Evolutionary conservation across 2,888 invertebrate genomes (phyloP), one percentile per base, ranked within the genome.

Genomic region (Cephus pygmeus): DNA sequence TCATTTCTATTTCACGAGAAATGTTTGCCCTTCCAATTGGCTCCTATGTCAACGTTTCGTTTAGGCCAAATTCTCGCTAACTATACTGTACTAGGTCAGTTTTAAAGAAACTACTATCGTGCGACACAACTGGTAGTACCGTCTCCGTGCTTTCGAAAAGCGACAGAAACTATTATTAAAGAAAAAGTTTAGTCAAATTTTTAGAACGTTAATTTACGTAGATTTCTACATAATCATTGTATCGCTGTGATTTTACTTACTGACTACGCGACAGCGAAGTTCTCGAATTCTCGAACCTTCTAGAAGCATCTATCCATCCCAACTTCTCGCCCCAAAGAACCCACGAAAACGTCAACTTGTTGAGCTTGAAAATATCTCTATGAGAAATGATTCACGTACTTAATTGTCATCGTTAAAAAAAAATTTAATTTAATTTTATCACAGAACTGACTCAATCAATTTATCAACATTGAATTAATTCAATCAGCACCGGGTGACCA

Each of bases 261-360:
- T 83, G 79, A 34, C 73, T 35, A 23, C 6, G 68, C 36, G 69
- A 78, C 71, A 74, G 68, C 69, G 36, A 35, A 33, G 69, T 68
- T 11, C 34, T 34, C 69, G 69, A 71, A 73, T 12, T 83, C 81
- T 77, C 79, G 79, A 84, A 83, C 34, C 78, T 81, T 83, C 81
- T 36, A 56, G 23, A 15, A 23, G 15, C 23, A 56, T 31, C 31
- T 31, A 31, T 31, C 31, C 23, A 56, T 15, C 23, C 9, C 4
- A 6, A 40, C 40, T 15, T 1, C 15, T 15, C 15, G 15, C 0
- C 6, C 15, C 15, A 23, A 15, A 6, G 23, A 40, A 23, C 15
- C 40, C 40, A 56, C 6, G 23, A 23, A 9, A 56, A 56, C 15
- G 23, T 56, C 1, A 23, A 15, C 40, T 23, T 56, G 6, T 56